Evolutionary conservation across 1,140 invertebrate species (phyloP).

Genomic region (Amyelois transitella): DNA sequence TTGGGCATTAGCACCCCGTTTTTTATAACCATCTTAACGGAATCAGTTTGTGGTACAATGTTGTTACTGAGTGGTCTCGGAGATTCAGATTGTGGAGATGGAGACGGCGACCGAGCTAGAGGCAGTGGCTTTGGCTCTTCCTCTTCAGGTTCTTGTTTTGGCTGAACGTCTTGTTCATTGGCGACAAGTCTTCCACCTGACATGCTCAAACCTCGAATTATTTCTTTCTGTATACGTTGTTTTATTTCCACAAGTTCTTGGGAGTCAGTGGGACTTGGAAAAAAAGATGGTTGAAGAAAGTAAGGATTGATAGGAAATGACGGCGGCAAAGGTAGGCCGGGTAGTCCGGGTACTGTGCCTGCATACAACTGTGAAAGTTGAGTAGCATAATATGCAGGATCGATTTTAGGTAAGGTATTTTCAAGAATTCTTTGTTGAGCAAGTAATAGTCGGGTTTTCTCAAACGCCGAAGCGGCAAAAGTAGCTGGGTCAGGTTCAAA

Average conservation of each 20-base stretch:
- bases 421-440: conserved; percentile 78
- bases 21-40: conserved; percentile 92
- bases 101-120: conserved; percentile 41
- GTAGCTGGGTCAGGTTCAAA: conserved; percentile 55
- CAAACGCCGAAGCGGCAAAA: conserved; percentile 44
- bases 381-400: conserved; percentile 74
- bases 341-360: conserved; percentile 62
- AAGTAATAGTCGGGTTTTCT: conserved; percentile 73
- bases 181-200: conserved; percentile 79
- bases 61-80: conserved; percentile 45
- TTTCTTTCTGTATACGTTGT: conserved; percentile 79
- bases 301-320: conserved; percentile 75
- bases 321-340: conserved; percentile 73
- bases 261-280: conserved; percentile 74
- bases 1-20: conserved; percentile 92
- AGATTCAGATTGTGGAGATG: conserved; percentile 54
- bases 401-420: conserved; percentile 71
- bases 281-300: conserved; percentile 76
- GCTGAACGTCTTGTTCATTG: conserved; percentile 69
- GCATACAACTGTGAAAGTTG: conserved; percentile 76
- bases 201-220: conserved; percentile 79
- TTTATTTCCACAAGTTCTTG: conserved; percentile 78
- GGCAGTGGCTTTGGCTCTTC: conserved; percentile 58
- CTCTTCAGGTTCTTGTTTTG: conserved; percentile 57
- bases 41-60: conserved; percentile 71